phyloP scores from a whole-genome alignment of 2,797 vertebrate genomes.

The Avahi laniger region DNA sequence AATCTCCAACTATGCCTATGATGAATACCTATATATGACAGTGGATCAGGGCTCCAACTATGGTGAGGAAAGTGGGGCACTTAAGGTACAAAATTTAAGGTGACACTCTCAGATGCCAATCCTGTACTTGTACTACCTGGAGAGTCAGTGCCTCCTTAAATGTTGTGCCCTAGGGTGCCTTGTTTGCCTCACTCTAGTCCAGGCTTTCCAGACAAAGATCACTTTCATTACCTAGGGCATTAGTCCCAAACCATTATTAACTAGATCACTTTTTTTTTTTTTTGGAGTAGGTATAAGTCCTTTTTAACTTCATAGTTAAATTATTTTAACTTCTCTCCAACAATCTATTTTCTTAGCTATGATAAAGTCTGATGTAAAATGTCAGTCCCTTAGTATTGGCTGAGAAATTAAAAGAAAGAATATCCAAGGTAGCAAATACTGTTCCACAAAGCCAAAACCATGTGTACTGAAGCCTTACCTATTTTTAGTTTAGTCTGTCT shows the following conservation, averaged over 20 bases:
- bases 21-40: background rate
- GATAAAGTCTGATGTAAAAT: background rate
- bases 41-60: background rate
- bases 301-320: conserved; percentile 25
- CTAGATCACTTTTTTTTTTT: background rate
- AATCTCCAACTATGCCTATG: background rate
- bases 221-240: background rate
- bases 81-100: background rate
- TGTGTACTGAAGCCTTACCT: background rate
- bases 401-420: conserved; percentile 33
- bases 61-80: background rate
- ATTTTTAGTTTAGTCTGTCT: conserved; percentile 8
- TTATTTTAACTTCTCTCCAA: conserved; percentile 31
- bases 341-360: background rate
- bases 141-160: background rate
- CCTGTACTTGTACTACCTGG: background rate
- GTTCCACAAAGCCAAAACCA: background rate
- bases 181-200: background rate
- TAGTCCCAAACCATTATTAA: background rate
- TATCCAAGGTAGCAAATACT: background rate
- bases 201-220: background rate
- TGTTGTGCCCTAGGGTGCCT: background rate
- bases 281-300: background rate
- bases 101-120: background rate
- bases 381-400: background rate